Base-by-base conservation (phyloP, 2,888 invertebrate species). In the Didymodactylos carnosus region DNA sequence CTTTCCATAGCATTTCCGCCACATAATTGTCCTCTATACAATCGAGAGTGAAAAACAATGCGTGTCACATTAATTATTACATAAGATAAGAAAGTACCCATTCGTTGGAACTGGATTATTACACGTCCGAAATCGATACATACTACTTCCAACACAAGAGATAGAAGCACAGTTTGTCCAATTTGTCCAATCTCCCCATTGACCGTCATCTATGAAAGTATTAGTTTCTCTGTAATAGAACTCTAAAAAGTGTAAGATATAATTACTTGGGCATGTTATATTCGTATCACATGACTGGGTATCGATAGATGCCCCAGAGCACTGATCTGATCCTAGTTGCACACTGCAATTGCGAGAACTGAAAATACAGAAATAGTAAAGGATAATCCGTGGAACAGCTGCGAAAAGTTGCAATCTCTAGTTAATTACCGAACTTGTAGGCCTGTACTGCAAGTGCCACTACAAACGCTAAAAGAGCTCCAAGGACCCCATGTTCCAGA, bases 211-310 rank as follows among this genome's bases (percentile, higher is more conserved):
- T 73, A 25, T 8, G 23, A 29, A 40, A 49, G 0, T 3, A 27
- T 16, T 13, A 2, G 43, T 29, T 10, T 41, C 6, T 10, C 14
- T 16, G 3, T 16, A 27, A 49, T 23, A 7, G 25, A 23, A 23
- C n/a, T 19, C 7, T 46, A 6, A n/a, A n/a, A 46, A 14, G 14
- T 19, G 6, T 43, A 27, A 27, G 29, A 16, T 3, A 51, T 27
- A 8, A 51, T 51, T 2, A 73, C 73, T 40, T 75, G 79, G 79
- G 73, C 80, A 80, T 51, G 78, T 78, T 25, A 79, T 77, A 51
- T 79, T 78, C 70, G 80, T 80, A 71, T 78, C 77, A 76, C 81
- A 81, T 11, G 76, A 73, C 27, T 77, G 75, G 16, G 77, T 75
- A 23, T 79, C 79, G 13, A 78, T 77, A 35, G 77, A 75, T 25